Evolutionary conservation across 2,888 invertebrate genomes (phyloP), one percentile per base, ranked within the genome.

Genomic region (Spilarctia lutea): DNA sequence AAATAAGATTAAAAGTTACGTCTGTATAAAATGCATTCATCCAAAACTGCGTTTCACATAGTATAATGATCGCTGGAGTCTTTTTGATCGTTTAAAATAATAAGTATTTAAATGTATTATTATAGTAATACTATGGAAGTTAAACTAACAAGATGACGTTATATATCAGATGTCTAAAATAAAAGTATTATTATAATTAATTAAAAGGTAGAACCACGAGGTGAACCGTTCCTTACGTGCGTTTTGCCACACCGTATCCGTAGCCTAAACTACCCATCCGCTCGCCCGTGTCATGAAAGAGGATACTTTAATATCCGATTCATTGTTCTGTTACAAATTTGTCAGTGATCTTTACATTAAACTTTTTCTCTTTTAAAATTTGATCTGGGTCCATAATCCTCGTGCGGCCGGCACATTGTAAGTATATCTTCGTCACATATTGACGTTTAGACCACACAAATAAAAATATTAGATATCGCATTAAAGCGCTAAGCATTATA

Each of bases 281-380:
- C 91, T 94, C 90, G 92, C 91, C 93, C 92, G 93, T 93, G 93
- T 94, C 96, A 93, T 92, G 95, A 94, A 96, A 96, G 91, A 87
- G 88, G 95, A 96, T 95, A 95, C 94, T 94, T 94, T 94, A 94
- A 95, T 94, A 94, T 94, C 95, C 94, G 92, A 95, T 92, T 95
- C 95, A 95, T 95, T 96, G 95, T 95, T 94, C 95, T 95, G 96
- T 95, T 95, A 95, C 95, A 96, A 96, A 96, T 95, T 95, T 95
- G 95, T 96, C 95, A 96, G 95, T 93, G 95, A 96, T 96, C 95
- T 95, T 95, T 91, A 94, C 94, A 95, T 94, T 92, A 92, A 94
- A 94, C 93, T 94, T 94, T 95, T 95, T 94, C 90, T 90, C 91
- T 91, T 93, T 93, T 92, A 91, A 92, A 95, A 95, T 90, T 92